Conservation (phyloP, 2,888 invertebrate genomes). For the Leptopilina myrica region DNA sequence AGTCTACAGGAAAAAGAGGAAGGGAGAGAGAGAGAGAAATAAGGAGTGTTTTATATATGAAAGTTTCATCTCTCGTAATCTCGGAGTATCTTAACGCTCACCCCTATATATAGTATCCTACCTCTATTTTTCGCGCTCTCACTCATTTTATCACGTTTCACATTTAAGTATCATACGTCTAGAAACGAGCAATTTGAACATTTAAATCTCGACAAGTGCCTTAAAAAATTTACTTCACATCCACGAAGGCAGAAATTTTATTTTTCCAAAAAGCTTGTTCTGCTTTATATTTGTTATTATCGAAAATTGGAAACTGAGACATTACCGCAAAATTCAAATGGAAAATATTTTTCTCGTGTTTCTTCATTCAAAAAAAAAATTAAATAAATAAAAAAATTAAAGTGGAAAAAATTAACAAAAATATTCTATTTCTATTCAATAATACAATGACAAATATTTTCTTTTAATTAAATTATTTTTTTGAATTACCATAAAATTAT, state of each 20-base stretch:
- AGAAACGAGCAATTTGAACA: slow-evolving; percentile 27
- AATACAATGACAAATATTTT: too few relatives aligned
- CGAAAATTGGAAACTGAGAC: too few relatives aligned
- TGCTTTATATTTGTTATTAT: too few relatives aligned
- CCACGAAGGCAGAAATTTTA: not conserved
- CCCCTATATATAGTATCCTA: not conserved
- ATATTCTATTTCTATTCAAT: too few relatives aligned
- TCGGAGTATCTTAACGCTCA: slow-evolving; percentile 56
- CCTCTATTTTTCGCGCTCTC: slow-evolving; percentile 28
- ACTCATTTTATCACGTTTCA: slow-evolving; percentile 32
- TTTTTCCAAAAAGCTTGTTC: not conserved
- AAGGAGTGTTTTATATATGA: slow-evolving; percentile 63
- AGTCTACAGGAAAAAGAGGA: slow-evolving; percentile 30
- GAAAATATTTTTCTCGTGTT: too few relatives aligned
- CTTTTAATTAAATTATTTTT: too few relatives aligned
- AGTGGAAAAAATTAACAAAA: too few relatives aligned
- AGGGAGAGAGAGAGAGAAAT: slow-evolving; percentile 44
- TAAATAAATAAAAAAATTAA: too few relatives aligned
- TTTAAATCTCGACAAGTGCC: slow-evolving; percentile 1
- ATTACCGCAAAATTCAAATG: too few relatives aligned
- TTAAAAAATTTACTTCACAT: too few relatives aligned
- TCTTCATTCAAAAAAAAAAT: too few relatives aligned
- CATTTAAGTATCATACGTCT: slow-evolving; percentile 23
- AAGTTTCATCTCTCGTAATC: slow-evolving; percentile 70
- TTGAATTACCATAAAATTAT: too few relatives aligned